phyloP scores from a whole-genome alignment of 2,797 vertebrate species.

The Zenarchopterus dispar region DNA sequence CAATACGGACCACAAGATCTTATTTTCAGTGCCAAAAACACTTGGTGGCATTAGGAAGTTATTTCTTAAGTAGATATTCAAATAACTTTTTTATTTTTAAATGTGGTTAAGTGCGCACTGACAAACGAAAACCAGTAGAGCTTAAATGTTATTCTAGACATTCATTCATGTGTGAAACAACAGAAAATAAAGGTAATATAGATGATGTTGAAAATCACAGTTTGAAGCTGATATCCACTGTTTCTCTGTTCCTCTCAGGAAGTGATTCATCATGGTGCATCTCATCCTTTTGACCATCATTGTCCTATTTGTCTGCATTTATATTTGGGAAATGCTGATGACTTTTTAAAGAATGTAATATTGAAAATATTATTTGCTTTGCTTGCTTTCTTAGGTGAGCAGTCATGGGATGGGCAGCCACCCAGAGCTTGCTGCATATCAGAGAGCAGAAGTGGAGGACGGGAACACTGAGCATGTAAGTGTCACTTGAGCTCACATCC shows the following conservation, averaged over 20 bases:
- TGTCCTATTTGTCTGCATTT: slow-evolving; percentile 35
- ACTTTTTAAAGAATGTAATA: too few relatives aligned
- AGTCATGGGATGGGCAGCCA: slow-evolving; percentile 30
- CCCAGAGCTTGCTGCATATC: slow-evolving; percentile 20
- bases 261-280: slow-evolving; percentile 43
- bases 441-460: slow-evolving; percentile 28
- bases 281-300: slow-evolving; percentile 37
- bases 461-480: slow-evolving; percentile 72
- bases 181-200: too few relatives aligned
- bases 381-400: slow-evolving; percentile 59
- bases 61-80: too few relatives aligned
- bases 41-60: slow-evolving; percentile 1
- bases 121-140: too few relatives aligned
- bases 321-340: slow-evolving; percentile 1
- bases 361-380: too few relatives aligned
- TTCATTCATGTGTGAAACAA: too few relatives aligned
- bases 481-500: slow-evolving; percentile 64
- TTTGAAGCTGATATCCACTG: neutral
- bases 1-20: neutral
- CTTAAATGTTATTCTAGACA: too few relatives aligned
- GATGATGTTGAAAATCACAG: too few relatives aligned
- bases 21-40: slow-evolving; percentile 9
- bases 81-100: neutral
- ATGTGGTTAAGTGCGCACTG: neutral
- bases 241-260: slow-evolving; percentile 55